A percentile compares a stretch with the other conserved stretches of the same genome.
Conservation (phyloP, 2,888 invertebrate genomes). For the Chelonus formosanus region DNA sequence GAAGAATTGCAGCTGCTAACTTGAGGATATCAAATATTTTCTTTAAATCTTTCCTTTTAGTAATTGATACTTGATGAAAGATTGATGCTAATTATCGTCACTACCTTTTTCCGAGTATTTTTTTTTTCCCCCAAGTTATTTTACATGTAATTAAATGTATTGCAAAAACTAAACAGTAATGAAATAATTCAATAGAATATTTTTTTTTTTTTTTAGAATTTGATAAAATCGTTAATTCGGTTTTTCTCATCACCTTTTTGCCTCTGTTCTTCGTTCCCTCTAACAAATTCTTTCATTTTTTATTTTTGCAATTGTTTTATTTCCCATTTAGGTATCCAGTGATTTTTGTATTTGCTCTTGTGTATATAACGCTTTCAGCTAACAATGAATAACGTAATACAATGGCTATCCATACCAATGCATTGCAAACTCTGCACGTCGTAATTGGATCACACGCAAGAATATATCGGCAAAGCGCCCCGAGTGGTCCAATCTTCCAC, state of each 20-base stretch:
- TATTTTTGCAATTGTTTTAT: not conserved
- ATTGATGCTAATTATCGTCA: not conserved
- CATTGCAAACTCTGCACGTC: constrained; percentile 41
- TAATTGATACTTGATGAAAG: not conserved
- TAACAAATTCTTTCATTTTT: no score
- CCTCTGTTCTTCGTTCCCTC: no score
- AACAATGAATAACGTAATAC: not conserved
- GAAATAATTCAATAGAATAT: no score
- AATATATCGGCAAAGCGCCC: constrained; percentile 46
- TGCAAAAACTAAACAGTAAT: no score
- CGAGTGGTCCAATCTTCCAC: constrained; percentile 56
- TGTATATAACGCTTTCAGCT: constrained; percentile 3
- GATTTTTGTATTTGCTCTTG: no score
- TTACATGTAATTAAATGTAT: no score
- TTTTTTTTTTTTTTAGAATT: no score
- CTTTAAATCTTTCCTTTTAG: constrained; percentile 7
- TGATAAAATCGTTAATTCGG: no score
- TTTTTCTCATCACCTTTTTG: no score
- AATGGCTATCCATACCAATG: constrained; percentile 13
- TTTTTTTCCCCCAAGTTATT: no score
- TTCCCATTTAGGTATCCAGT: not conserved
- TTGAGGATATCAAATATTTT: constrained; percentile 6
- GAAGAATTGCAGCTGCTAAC: not conserved
- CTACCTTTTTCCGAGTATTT: not conserved
- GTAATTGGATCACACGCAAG: constrained; percentile 59